These are phyloP conservation scores for Drosophila sturtevanti DNA, from an alignment of 1,140 invertebrate genomes.

Conservation along the genomic window DNA sequence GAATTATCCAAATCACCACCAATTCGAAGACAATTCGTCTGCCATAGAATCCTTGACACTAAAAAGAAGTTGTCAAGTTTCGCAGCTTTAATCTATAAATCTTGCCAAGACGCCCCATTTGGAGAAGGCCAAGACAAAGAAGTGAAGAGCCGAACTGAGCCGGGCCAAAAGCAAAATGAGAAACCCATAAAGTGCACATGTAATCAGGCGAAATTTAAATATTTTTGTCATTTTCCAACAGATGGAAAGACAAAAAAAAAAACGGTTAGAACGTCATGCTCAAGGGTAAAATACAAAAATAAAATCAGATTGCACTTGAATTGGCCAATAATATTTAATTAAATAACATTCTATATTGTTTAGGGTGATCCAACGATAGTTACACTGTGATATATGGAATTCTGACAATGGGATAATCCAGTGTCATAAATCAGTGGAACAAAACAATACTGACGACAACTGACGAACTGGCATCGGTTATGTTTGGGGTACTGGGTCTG, in stretches of 20 bases:
- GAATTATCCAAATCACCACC: slow-evolving; percentile 12
- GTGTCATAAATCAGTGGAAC: slow-evolving; percentile 64
- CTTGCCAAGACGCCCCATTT: slow-evolving; percentile 14
- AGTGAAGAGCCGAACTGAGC: too few relatives aligned
- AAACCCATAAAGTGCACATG: slow-evolving; percentile 46
- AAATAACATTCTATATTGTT: slow-evolving; percentile 49
- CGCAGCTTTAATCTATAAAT: slow-evolving; percentile 35
- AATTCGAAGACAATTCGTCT: background rate
- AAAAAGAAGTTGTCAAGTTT: slow-evolving; percentile 35
- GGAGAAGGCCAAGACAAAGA: slow-evolving; percentile 45
- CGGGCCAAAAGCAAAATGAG: background rate
- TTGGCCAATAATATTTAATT: slow-evolving; percentile 67
- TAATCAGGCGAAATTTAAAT: slow-evolving; percentile 68
- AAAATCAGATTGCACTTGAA: slow-evolving; percentile 68
- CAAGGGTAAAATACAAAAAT: slow-evolving; percentile 43
- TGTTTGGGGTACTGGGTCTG: slow-evolving; percentile 20
- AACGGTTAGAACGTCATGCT: slow-evolving; percentile 40
- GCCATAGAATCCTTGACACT: slow-evolving; percentile 40
- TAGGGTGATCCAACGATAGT: slow-evolving; percentile 20
- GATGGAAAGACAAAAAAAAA: background rate
- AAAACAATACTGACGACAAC: slow-evolving; percentile 62
- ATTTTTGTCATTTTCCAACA: slow-evolving; percentile 64
- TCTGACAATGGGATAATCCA: slow-evolving; percentile 76
- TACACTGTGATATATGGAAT: slow-evolving; percentile 49
- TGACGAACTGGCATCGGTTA: slow-evolving; percentile 56